Conservation (phyloP, 2,797 vertebrate genomes). For the Graptemys geographica region DNA sequence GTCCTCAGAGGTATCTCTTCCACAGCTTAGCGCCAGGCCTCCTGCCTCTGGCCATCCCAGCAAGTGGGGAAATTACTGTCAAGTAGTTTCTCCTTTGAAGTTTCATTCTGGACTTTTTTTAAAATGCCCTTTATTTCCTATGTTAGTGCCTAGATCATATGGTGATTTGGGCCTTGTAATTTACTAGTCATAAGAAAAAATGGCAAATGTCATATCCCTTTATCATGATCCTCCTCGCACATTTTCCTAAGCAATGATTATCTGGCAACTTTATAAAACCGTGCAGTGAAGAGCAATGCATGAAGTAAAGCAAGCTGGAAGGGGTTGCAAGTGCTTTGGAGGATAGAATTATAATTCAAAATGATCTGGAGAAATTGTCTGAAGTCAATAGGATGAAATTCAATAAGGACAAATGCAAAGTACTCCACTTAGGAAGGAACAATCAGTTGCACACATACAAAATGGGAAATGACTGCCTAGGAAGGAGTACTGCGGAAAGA, state of each 20-base stretch:
- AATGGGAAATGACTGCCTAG: too few relatives aligned
- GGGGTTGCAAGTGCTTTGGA: too few relatives aligned
- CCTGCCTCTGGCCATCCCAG: neutral
- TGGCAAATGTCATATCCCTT: neutral
- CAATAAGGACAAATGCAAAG: too few relatives aligned
- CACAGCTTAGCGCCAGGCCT: neutral
- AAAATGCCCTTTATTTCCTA: neutral
- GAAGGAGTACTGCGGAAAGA: too few relatives aligned
- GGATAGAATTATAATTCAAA: too few relatives aligned
- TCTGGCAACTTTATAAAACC: constrained; percentile 47
- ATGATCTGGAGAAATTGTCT: too few relatives aligned
- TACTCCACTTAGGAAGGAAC: too few relatives aligned
- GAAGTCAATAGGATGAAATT: too few relatives aligned
- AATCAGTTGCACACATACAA: too few relatives aligned
- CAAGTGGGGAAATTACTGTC: neutral
- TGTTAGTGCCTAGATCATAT: too few relatives aligned
- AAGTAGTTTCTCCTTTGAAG: neutral
- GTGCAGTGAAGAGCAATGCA: neutral
- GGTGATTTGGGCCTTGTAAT: neutral
- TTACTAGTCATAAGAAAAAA: neutral
- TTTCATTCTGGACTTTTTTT: neutral
- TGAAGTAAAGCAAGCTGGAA: neutral
- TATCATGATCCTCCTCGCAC: neutral
- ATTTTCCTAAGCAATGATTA: constrained; percentile 21
- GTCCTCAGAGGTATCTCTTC: neutral